A percentile compares a stretch with the other conserved stretches of the same genome.
Conservation (phyloP, 1,140 invertebrate species). For the Zaprionus camerounensis region DNA sequence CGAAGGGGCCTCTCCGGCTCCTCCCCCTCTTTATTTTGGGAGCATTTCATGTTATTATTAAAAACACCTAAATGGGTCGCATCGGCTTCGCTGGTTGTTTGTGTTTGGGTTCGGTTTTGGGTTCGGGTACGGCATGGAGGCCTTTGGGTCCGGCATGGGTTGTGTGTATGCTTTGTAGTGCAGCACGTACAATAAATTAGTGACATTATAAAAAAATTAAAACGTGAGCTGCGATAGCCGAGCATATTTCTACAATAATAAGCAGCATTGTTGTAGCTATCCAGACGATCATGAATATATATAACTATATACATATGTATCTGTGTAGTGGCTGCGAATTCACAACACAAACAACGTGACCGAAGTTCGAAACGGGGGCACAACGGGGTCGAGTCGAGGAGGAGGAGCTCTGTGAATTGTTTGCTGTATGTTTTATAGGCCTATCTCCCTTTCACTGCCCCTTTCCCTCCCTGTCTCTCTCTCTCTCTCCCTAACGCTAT, state of each 20-base stretch:
- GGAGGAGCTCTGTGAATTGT: constrained; percentile 52
- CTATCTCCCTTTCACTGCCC: not conserved
- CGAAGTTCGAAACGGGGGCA: constrained; percentile 2
- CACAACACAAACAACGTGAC: constrained; percentile 75
- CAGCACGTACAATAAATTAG: constrained; percentile 82
- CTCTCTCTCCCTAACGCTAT: not conserved
- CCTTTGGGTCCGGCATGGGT: constrained; percentile 5
- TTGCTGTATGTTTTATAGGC: constrained; percentile 71
- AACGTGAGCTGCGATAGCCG: constrained; percentile 70
- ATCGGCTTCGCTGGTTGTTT: not conserved
- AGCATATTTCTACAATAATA: constrained; percentile 72
- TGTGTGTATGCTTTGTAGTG: constrained; percentile 70
- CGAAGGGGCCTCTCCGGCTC: not conserved
- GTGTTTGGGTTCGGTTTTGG: constrained; percentile 1
- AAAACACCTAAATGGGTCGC: constrained; percentile 78
- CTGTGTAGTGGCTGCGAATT: constrained; percentile 56
- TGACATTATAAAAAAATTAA: constrained; percentile 82
- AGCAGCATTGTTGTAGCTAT: constrained; percentile 52
- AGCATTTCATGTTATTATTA: constrained; percentile 69
- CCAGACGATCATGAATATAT: not conserved
- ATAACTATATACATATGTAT: constrained; percentile 17
- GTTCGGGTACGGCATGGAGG: not conserved
- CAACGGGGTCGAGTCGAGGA: not conserved
- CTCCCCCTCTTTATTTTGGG: constrained; percentile 23
- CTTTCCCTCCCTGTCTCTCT: not conserved